Percentiles rank a stretch among this genome's conserved stretches.
phyloP scores from a whole-genome alignment of 2,888 invertebrate species.

The Acleris literana region DNA sequence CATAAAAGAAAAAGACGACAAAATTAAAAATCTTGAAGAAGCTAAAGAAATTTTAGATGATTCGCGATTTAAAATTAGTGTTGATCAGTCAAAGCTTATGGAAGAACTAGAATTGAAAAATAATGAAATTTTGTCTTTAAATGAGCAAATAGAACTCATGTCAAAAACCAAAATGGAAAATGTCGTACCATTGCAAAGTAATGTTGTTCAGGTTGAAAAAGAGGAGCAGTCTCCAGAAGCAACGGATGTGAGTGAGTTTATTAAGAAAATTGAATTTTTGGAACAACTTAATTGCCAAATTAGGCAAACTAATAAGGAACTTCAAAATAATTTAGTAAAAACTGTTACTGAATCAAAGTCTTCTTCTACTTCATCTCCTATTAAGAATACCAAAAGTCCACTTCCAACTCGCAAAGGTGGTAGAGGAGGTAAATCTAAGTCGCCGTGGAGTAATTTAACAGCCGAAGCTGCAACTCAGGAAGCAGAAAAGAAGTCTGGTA shows the following conservation, averaged over 20 bases:
- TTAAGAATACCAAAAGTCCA: conserved; percentile 67
- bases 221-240: conserved; percentile 73
- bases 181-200: conserved; percentile 51
- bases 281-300: conserved; percentile 81
- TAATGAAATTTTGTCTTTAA: conserved; percentile 66
- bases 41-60: conserved; percentile 80
- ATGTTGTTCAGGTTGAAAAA: conserved; percentile 83
- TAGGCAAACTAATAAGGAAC: conserved; percentile 78
- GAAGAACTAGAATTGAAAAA: conserved; percentile 80
- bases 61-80: conserved; percentile 76
- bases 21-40: conserved; percentile 81
- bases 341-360: conserved; percentile 60
- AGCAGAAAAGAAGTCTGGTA: conserved; percentile 65
- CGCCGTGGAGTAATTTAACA: conserved; percentile 75
- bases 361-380: conserved; percentile 51
- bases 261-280: conserved; percentile 79
- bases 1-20: conserved; percentile 82
- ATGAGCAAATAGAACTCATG: conserved; percentile 59
- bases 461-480: conserved; percentile 68
- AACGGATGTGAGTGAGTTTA: conserved; percentile 68
- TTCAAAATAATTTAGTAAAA: conserved; percentile 77
- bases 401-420: conserved; percentile 69
- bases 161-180: conserved; percentile 41
- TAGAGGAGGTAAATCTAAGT: conserved; percentile 73
- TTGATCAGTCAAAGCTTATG: conserved; percentile 79